Percentiles rank a stretch among this genome's conserved stretches.
Evolutionary conservation across 2,888 invertebrate species (phyloP).

Genomic region (Pecten maximus): DNA sequence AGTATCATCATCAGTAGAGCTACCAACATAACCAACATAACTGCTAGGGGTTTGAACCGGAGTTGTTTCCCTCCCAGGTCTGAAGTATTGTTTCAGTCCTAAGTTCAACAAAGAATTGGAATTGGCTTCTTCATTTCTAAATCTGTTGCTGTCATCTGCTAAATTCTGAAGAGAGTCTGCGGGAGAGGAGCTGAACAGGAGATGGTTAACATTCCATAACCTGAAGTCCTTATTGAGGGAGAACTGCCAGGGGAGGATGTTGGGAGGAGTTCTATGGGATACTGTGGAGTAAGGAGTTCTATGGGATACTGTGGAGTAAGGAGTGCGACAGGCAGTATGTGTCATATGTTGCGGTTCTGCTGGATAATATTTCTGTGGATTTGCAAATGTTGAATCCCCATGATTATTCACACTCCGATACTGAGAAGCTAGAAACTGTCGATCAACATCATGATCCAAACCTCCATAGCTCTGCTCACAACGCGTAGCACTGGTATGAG

Average conservation of each 20-base stretch:
- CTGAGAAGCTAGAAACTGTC: no score
- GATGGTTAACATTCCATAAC: background rate
- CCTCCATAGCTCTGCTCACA: background rate
- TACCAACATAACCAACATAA: background rate
- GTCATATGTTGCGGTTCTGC: background rate
- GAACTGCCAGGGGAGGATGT: background rate
- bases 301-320: background rate
- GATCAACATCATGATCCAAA: background rate
- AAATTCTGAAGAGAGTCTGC: background rate
- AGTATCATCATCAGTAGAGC: background rate
- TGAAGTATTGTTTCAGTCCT: background rate
- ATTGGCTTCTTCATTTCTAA: background rate
- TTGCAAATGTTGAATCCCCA: background rate
- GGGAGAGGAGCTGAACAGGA: background rate
- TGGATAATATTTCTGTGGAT: background rate
- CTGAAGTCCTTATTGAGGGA: background rate
- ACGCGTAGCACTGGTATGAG: background rate
- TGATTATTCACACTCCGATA: background rate
- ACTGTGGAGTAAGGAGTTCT: background rate
- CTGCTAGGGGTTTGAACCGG: background rate
- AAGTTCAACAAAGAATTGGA: background rate
- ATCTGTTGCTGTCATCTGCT: background rate
- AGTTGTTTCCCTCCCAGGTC: background rate
- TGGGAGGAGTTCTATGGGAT: background rate
- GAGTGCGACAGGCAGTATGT: background rate